Percentiles rank a stretch among this genome's conserved stretches.
Conservation (phyloP, 2,797 vertebrate genomes). For the Aldrovandia affinis region DNA sequence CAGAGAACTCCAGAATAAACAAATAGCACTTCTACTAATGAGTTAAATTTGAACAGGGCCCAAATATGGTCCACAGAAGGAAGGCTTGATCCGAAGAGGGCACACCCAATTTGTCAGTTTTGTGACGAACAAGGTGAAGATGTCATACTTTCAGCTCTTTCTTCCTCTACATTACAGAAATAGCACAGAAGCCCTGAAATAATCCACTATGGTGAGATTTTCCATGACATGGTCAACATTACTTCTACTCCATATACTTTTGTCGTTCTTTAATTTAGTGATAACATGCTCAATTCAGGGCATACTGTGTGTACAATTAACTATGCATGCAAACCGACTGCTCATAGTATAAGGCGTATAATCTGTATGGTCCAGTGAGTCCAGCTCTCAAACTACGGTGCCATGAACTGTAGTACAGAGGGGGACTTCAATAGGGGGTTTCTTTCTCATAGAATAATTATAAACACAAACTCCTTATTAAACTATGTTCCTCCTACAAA, state of each 20-base stretch:
- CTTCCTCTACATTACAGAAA: not conserved
- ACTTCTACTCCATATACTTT: not conserved
- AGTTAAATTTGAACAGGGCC: not conserved
- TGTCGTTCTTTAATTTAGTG: not conserved
- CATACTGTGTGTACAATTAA: not conserved
- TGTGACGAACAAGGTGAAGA: not conserved
- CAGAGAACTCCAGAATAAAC: not conserved
- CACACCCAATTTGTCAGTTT: not conserved
- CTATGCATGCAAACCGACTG: not conserved
- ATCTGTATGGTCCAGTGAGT: not conserved
- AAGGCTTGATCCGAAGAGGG: not conserved
- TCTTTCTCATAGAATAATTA: slow-evolving; percentile 9
- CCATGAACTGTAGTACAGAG: not conserved
- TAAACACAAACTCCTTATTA: not conserved
- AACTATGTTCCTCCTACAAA: not conserved
- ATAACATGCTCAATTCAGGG: not conserved
- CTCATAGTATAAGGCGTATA: not conserved
- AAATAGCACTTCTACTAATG: slow-evolving; percentile 9
- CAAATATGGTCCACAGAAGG: not conserved
- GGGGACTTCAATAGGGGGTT: not conserved
- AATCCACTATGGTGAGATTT: not conserved
- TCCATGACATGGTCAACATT: not conserved
- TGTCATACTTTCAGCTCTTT: not conserved
- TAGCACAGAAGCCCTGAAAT: not conserved
- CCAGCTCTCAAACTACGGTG: not conserved